Conservation (phyloP, 2,888 invertebrate genomes). For the Apamea crenata region DNA sequence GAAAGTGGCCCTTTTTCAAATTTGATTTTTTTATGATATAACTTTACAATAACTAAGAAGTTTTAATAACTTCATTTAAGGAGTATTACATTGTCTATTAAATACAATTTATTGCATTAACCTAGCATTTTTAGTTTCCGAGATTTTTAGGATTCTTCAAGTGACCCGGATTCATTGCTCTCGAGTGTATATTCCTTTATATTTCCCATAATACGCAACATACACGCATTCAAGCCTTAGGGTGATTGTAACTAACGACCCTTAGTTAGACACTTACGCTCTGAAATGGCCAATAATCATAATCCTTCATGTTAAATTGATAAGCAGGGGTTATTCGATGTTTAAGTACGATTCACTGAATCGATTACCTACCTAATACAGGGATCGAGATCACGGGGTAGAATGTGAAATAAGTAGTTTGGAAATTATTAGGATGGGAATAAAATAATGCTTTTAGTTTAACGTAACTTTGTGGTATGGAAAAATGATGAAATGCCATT, state of each 20-base stretch:
- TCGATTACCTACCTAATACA: slow-evolving; percentile 49
- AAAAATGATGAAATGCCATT: background rate
- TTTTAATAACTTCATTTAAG: too few relatives aligned
- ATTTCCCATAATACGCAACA: slow-evolving; percentile 24
- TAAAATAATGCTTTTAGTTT: slow-evolving; percentile 16
- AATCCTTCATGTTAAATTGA: slow-evolving; percentile 63
- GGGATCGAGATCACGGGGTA: slow-evolving; percentile 21
- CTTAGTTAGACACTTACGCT: slow-evolving; percentile 25
- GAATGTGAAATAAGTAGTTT: slow-evolving; percentile 42
- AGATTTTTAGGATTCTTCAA: too few relatives aligned
- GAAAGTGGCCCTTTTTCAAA: too few relatives aligned
- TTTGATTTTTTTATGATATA: too few relatives aligned
- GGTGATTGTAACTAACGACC: slow-evolving; percentile 32
- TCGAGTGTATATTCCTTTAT: background rate
- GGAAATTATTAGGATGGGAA: slow-evolving; percentile 31
- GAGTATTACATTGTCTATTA: too few relatives aligned
- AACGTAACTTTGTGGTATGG: background rate
- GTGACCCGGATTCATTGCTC: too few relatives aligned
- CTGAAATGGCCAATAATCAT: slow-evolving; percentile 61
- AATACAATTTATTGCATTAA: too few relatives aligned
- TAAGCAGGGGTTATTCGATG: slow-evolving; percentile 58
- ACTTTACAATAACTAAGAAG: too few relatives aligned
- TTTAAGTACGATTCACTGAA: slow-evolving; percentile 52
- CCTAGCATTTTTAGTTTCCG: too few relatives aligned
- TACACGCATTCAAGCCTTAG: slow-evolving; percentile 37